Base-by-base conservation (phyloP, 2,797 vertebrate species). In the Cuculus canorus region DNA sequence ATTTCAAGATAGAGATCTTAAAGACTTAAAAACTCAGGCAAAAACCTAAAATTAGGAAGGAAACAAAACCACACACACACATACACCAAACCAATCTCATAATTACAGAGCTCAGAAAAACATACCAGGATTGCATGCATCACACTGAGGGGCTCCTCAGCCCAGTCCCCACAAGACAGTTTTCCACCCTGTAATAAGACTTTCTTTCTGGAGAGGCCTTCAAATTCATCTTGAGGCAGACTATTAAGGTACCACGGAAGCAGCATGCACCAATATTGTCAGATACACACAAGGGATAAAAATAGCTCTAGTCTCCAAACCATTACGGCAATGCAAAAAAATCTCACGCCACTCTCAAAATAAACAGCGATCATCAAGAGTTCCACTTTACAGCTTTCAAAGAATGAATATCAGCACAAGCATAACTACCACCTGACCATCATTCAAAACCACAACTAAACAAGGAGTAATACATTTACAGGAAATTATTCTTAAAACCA, bases 281-380 rank as follows among this genome's bases (percentile, higher is more conserved):
- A 79, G 22, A 88, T 41, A 25, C 9, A 57, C 1, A 47, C 10
- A 23, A 8, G 7, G 17, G 15, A 57, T 61, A 70, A 90, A 90
- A 70, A 73, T 7, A 91, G 52, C n/a, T 30, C 39, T 13, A 30
- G 41, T 50, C 57, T 70, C 85, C 60, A 90, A 82, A 66, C 17
- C 48, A 68, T 57, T 28, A 35, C n/a, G 70, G 47, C n/a, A 61
- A 57, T 2, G 10, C 17, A 86, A 86, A 73, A 39, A 76, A 86
- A 41, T 32, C 56, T 57, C 22, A 3, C 0, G 5, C 47, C 0
- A 1, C 52, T 56, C 13, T n/a, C 76, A 47, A 72, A 72, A 69
- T 4, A 47, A 73, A 47, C 1, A 0, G 33, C 0, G 4, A 72
- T 22, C 14, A 76, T 70, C n/a, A 53, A 53, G 60, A 75, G 27